Conservation (phyloP, 30 jellyfish, hydroid and myxozoan species). For the Chrysaora quinquecirrha region DNA sequence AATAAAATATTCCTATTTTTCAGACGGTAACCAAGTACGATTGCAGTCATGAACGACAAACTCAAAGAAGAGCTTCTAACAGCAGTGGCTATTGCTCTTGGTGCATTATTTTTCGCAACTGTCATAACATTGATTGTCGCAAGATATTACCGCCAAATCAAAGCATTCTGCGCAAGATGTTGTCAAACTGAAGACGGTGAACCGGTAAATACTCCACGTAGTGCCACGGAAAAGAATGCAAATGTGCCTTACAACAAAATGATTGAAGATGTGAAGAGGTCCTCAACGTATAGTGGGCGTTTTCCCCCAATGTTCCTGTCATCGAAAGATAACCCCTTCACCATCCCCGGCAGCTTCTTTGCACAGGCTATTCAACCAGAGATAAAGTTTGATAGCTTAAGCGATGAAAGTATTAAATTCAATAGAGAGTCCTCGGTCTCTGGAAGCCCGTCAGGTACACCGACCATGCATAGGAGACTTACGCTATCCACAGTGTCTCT, state of each 20-base stretch:
- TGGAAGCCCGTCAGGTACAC: conserved; percentile 8
- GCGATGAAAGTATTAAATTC: not conserved
- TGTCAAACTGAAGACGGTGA: not conserved
- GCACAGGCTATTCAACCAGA: conserved; percentile 60
- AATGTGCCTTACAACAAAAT: conserved; percentile 23
- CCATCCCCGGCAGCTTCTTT: conserved; percentile 50
- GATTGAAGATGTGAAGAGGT: conserved; percentile 42
- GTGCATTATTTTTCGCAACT: conserved; percentile 61
- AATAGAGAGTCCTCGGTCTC: conserved; percentile 26
- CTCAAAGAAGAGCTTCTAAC: conserved; percentile 46
- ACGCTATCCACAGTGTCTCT: conserved; percentile 18
- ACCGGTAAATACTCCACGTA: not conserved
- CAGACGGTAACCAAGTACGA: too few relatives aligned
- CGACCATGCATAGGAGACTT: not conserved
- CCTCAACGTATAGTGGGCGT: not conserved
- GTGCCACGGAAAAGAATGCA: not conserved
- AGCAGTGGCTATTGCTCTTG: conserved; percentile 47
- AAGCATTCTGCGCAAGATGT: conserved; percentile 15
- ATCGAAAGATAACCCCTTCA: conserved; percentile 33
- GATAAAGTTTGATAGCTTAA: not conserved
- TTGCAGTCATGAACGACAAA: not conserved
- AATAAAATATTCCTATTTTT: too few relatives aligned
- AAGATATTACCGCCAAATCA: conserved; percentile 45
- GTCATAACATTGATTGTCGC: conserved; percentile 58
- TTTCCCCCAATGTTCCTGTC: conserved; percentile 33